Evolutionary conservation across 1,140 invertebrate species (phyloP), one percentile per base, ranked within the genome.

Genomic region (Sitophilus oryzae): DNA sequence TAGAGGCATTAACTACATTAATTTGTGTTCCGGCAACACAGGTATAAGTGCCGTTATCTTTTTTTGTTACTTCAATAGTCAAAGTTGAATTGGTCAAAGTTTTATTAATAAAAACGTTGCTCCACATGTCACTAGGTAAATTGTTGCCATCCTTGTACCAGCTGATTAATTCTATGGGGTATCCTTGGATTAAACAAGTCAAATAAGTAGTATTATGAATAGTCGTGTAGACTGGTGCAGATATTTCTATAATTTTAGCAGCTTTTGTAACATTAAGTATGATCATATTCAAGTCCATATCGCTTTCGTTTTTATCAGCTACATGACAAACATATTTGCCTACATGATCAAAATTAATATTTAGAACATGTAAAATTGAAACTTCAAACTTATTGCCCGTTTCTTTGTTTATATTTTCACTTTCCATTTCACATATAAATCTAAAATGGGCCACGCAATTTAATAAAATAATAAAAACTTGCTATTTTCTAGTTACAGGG

Each of bases 1-100:
- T 71, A 20, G 64, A 58, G n/a, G 61, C 67, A 34, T 65, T 71
- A 3, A 73, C 63, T 40, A 59, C 67, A 56, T 70, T 69, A 3
- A 69, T 61, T 20, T 58, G 54, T 0, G 63, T 71, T 8, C 52
- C 52, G 6, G 68, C 75, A 16, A 67, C 60, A 63, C 82, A 84
- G 21, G 67, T 70, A 59, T 84, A 85, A 1, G 81, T 81, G 2
- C 83, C 83, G 68, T 85, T 85, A 58, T 86, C 82, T 63, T 83
- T 83, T 47, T 79, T 78, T 19, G 68, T 72, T 1, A 83, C 69
- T 56, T 78, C 75, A 16, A 85, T 74, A 55, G 75, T 71, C 21
- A 85, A 60, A 0, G 72, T 76, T 22, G 77, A 71, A 59, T 78
- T 72, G n/a, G 77, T 66, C 48, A 77, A 68, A 0, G 82, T 83